Base-by-base conservation (phyloP, 2,888 invertebrate species). In the Tanaodytes sp. region DNA sequence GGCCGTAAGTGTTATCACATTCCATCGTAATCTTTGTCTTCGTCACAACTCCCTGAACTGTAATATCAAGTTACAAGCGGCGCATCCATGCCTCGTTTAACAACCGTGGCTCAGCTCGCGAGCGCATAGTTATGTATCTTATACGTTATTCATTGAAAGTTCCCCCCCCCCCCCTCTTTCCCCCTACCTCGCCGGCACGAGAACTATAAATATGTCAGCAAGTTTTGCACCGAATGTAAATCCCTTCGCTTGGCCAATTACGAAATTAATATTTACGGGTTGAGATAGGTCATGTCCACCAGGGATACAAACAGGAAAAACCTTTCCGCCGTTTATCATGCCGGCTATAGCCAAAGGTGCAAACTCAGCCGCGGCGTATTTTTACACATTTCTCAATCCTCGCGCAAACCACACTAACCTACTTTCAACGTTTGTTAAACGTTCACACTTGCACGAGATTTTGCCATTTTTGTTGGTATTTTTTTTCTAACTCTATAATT, bases 131-230 rank as follows among this genome's bases (percentile, higher is more conserved):
- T 46, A 46, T 52, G 52, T 58, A 15, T 16, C 46, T 45, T 52
- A 65, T 65, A 46, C 57, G 65, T 58, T 58, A 66, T 61, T 67
- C 55, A 61, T 59, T 61, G 54, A 55, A 16, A 19, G 23, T 12
- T 36, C 19, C 19, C 33, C 36, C n/a, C n/a, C n/a, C n/a, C n/a
- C n/a, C n/a, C n/a, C n/a, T n/a, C n/a, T n/a, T n/a, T n/a, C n/a
- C n/a, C n/a, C n/a, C n/a, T n/a, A 48, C 49, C 27, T 15, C n/a
- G 20, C 42, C 16, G 19, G 54, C 45, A 33, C 15, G 39, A 40
- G 16, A n/a, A 43, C 61, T 49, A 61, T 61, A 67, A 61, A 67
- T 67, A 61, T 54, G 23, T 19, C 27, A 15, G 31, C 40, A 49
- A 62, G 30, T 62, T 62, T 51, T 42, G 64, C 42, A 4, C 20